Evolutionary conservation across 2,888 invertebrate species (phyloP), one percentile per base, ranked within the genome.

Genomic region (Mayetiola destructor): DNA sequence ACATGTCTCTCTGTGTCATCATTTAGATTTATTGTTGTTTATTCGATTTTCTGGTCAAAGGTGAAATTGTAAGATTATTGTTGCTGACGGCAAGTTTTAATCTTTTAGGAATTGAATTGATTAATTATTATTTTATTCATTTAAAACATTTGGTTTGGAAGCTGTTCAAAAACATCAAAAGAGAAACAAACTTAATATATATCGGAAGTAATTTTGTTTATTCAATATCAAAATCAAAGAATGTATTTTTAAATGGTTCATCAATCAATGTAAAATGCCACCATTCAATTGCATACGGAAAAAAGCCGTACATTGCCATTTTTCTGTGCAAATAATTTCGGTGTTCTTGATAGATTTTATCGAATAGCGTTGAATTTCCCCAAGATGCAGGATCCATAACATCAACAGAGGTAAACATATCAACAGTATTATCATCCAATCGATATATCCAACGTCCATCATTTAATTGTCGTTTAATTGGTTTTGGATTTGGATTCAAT

Each of bases 371-470:
- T 5, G 18, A 21, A 37, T 55, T 37, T 5, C 14, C 18, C 35
- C 55, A 55, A 1, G 55, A 55, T n/a, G 23, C n/a, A 6, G 36
- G n/a, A 37, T 55, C 55, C 21, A 55, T 9, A 3, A 55, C 20
- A 55, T 55, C 55, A 4, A 55, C 55, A 3, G 55, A 55, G 23
- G 12, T 55, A 14, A 8, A 55, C 55, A 55, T 55, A 12, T 55
- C 55, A 3, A 55, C 37, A 1, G 55, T 37, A 37, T 55, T 55
- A 16, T 55, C 55, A 5, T 55, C 21, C 18, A 9, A 55, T 10
- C 5, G 23, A 36, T 32, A 21, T 14, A 55, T 37, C 2, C 1
- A 8, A 36, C 55, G 55, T 35, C 55, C 55, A 23, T 55, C 36
- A 1, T 14, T 18, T 36, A 55, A 23, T 1, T 4, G 9, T 14